Evolutionary conservation across 2,797 vertebrate species (phyloP).

Genomic region (Morus bassanus): DNA sequence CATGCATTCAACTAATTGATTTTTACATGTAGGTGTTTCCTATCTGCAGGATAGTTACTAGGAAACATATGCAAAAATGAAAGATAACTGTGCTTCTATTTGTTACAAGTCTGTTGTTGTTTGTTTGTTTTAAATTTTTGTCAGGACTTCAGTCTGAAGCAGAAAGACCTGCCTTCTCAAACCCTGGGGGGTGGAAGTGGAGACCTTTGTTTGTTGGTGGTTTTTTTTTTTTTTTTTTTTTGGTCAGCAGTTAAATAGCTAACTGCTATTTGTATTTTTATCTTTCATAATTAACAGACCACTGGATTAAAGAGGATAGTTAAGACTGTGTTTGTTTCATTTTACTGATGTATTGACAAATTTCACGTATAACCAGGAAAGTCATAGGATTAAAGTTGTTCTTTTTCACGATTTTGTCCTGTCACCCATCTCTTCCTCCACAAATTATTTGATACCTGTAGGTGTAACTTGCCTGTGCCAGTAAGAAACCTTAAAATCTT

Average conservation of each 20-base stretch:
- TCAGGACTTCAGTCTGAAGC: not conserved
- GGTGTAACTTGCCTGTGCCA: not conserved
- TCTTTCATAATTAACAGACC: not conserved
- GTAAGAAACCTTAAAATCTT: not conserved
- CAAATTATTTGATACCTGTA: not conserved
- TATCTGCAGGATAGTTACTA: not conserved
- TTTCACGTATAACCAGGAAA: not conserved
- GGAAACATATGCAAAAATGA: not conserved
- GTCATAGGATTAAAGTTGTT: not conserved
- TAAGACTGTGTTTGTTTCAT: not conserved
- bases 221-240: not conserved
- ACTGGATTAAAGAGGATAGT: not conserved
- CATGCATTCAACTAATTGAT: not conserved
- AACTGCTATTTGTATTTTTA: not conserved
- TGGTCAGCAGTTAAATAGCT: not conserved
- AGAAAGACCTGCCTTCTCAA: not conserved
- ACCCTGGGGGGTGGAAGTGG: rapidly evolving
- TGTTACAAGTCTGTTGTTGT: not conserved
- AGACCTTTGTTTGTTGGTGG: not conserved
- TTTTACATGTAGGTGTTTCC: not conserved
- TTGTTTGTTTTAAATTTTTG: not conserved
- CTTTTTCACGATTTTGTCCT: not conserved
- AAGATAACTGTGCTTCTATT: not conserved
- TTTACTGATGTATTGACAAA: not conserved
- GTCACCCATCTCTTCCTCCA: not conserved